A percentile compares a stretch with the other conserved stretches of the same genome.
phyloP scores from a whole-genome alignment of 2,113 vertebrate genomes.

The Macroglossus sobrinus region DNA sequence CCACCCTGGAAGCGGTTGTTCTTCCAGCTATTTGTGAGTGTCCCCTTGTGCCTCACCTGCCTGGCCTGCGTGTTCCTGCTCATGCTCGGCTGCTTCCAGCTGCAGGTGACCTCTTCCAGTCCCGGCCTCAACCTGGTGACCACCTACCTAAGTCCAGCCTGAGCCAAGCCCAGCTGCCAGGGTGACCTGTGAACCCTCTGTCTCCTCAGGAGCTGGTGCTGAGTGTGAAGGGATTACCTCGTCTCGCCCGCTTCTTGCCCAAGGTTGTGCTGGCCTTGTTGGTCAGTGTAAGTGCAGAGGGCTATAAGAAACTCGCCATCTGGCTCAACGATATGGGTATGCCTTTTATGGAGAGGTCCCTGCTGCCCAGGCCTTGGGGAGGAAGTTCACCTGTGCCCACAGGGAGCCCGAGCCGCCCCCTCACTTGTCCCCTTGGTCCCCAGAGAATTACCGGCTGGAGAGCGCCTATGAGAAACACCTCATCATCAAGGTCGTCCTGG shows the following conservation, averaged over 20 bases:
- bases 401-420: not conserved
- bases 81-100: conserved; percentile 97
- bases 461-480: conserved; percentile 99
- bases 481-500: conserved; percentile 99
- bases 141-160: not conserved
- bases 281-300: conserved; percentile 93
- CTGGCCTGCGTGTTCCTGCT: conserved; percentile 94
- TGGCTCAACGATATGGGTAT: conserved; percentile 99
- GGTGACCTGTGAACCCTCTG: not conserved
- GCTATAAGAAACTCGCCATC: conserved; percentile 96
- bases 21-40: conserved; percentile 95
- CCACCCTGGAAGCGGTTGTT: conserved; percentile 94
- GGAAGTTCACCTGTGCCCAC: not conserved
- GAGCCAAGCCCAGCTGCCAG: fast-evolving
- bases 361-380: not conserved
- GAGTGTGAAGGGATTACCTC: conserved; percentile 93
- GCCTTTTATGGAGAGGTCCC: not conserved
- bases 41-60: conserved; percentile 93
- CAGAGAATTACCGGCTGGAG: conserved; percentile 98
- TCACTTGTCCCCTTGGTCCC: not conserved
- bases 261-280: conserved; percentile 95
- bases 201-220: conserved; percentile 90
- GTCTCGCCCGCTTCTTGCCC: conserved; percentile 92
- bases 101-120: conserved; percentile 87
- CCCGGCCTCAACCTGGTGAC: not conserved